Evolutionary conservation across 2,797 vertebrate genomes (phyloP).

Genomic region (Silurus aristotelis): DNA sequence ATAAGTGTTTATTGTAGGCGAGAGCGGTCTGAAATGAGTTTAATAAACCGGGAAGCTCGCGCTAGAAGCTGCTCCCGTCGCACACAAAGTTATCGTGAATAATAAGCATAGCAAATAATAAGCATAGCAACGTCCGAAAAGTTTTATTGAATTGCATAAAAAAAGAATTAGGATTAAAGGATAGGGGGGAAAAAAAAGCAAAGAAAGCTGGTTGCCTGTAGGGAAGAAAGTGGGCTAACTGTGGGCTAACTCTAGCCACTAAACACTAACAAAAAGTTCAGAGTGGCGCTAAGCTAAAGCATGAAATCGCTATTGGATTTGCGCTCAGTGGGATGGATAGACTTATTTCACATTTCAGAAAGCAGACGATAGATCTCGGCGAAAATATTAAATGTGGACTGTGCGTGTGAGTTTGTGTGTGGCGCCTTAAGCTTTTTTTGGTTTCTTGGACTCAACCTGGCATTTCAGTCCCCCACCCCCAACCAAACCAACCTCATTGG

Average conservation of each 20-base stretch:
- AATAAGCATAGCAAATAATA: too few species aligned
- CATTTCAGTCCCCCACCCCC: too few species aligned
- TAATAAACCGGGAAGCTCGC: constrained; percentile 33
- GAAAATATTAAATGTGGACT: background rate
- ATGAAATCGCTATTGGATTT: background rate
- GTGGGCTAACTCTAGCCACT: background rate
- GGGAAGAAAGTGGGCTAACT: too few species aligned
- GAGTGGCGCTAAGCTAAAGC: background rate
- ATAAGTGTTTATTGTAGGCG: constrained; percentile 43
- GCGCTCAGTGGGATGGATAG: background rate
- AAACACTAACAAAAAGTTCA: background rate
- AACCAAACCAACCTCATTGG: too few species aligned
- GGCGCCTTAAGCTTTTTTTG: too few species aligned
- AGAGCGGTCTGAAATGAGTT: constrained; percentile 30
- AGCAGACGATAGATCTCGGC: background rate
- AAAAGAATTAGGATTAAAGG: background rate
- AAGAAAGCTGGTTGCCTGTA: background rate
- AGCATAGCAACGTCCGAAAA: background rate
- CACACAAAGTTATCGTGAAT: constrained; percentile 6
- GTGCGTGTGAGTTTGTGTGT: too few species aligned
- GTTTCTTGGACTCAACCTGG: background rate
- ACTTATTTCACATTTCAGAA: background rate
- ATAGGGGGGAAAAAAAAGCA: background rate
- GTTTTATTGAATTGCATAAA: background rate
- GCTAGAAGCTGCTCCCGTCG: background rate